phyloP scores from a whole-genome alignment of 2,888 invertebrate genomes.

The Belgica antarctica region DNA sequence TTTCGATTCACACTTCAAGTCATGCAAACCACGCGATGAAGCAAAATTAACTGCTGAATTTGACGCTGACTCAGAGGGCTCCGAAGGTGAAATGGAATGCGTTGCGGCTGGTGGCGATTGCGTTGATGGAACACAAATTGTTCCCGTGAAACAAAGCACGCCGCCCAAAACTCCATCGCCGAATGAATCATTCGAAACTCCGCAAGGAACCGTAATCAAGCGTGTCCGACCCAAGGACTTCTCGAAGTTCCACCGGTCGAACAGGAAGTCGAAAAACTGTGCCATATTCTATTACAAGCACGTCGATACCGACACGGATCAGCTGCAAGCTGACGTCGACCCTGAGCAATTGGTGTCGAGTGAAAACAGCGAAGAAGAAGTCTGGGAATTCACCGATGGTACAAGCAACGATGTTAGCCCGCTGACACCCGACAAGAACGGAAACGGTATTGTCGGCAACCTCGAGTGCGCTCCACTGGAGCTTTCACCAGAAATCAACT shows the following conservation, averaged over 20 bases:
- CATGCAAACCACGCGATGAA: slow-evolving; percentile 45
- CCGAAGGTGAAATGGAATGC: slow-evolving; percentile 53
- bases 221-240: slow-evolving; percentile 59
- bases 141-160: not conserved
- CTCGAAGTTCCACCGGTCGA: slow-evolving; percentile 67
- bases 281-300: slow-evolving; percentile 84
- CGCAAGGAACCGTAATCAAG: slow-evolving; percentile 54
- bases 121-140: slow-evolving; percentile 14
- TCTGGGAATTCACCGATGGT: slow-evolving; percentile 51
- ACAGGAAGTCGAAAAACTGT: slow-evolving; percentile 76
- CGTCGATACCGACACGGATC: slow-evolving; percentile 81
- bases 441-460: not conserved
- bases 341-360: slow-evolving; percentile 51
- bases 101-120: slow-evolving; percentile 12
- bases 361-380: slow-evolving; percentile 62
- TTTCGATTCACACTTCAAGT: slow-evolving; percentile 47
- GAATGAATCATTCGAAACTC: slow-evolving; percentile 52
- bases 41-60: slow-evolving; percentile 54
- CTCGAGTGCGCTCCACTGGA: not conserved
- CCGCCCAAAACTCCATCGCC: not conserved
- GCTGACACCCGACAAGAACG: slow-evolving; percentile 2
- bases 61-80: slow-evolving; percentile 62
- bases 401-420: slow-evolving; percentile 26
- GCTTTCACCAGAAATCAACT: not conserved
- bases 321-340: slow-evolving; percentile 54